Conservation (phyloP, 1,140 invertebrate species). For the Aphis gossypii region DNA sequence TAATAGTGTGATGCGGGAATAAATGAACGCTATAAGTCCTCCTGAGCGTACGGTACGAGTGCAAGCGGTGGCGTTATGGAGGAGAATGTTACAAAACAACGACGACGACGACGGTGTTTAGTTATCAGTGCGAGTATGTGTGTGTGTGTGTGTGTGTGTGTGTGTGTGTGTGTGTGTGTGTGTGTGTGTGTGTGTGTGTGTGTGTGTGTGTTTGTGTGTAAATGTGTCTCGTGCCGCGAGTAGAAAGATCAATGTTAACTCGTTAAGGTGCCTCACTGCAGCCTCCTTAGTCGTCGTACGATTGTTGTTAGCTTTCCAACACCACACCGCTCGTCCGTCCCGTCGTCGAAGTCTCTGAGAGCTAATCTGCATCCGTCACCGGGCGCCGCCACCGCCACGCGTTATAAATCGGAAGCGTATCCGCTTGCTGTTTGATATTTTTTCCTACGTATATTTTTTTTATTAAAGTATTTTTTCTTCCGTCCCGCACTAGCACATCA, state of each 20-base stretch:
- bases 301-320: slow-evolving; percentile 37
- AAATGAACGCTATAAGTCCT: neutral
- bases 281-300: neutral
- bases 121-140: neutral
- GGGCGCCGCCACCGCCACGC: neutral
- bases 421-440: neutral
- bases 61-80: neutral
- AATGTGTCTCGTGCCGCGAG: neutral
- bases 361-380: slow-evolving; percentile 38
- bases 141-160: neutral
- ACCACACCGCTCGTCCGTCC: neutral
- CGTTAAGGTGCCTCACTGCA: slow-evolving; percentile 30
- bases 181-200: neutral
- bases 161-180: neutral
- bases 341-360: neutral
- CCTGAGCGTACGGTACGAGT: neutral
- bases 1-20: neutral
- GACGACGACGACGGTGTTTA: neutral
- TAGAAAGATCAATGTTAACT: slow-evolving; percentile 53
- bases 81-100: neutral
- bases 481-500: neutral
- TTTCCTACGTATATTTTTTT: no score
- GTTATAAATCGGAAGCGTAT: slow-evolving; percentile 3
- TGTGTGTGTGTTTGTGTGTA: neutral
- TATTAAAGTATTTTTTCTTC: neutral